phyloP scores from a whole-genome alignment of 2,888 invertebrate genomes.

The Stenoptilia bipunctidactyla region DNA sequence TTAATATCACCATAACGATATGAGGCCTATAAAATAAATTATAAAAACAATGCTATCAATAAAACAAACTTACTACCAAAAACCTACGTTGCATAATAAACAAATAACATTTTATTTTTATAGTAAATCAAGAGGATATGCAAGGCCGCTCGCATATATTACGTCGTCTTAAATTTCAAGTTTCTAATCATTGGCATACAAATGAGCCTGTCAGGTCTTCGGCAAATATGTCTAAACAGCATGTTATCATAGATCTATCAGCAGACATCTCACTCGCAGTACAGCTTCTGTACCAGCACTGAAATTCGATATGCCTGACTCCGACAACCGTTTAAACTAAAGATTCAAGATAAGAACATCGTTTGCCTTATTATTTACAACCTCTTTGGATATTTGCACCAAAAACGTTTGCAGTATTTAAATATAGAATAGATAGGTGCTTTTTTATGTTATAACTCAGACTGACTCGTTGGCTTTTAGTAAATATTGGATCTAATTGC shows the following conservation, averaged over 20 bases:
- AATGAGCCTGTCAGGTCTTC: constrained; percentile 27
- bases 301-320: constrained; percentile 49
- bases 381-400: constrained; percentile 33
- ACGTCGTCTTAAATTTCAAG: not conserved
- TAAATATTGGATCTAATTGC: too few species aligned
- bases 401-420: constrained; percentile 21
- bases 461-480: too few species aligned
- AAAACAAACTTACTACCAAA: not conserved
- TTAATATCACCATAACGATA: too few species aligned
- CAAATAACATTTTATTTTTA: too few species aligned
- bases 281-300: constrained; percentile 36
- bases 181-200: not conserved
- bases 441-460: too few species aligned
- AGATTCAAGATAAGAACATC: constrained; percentile 52
- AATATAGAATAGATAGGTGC: too few species aligned
- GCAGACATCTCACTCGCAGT: constrained; percentile 52
- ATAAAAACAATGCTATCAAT: too few species aligned
- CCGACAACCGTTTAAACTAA: constrained; percentile 40
- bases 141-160: not conserved
- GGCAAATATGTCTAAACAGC: constrained; percentile 19
- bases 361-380: constrained; percentile 54
- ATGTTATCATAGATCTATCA: constrained; percentile 34
- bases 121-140: not conserved
- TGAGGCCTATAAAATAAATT: too few species aligned
- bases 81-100: not conserved